These are phyloP conservation scores for Rachycentron canadum DNA, from an alignment of 2,797 vertebrate species.

Conservation along the genomic window DNA sequence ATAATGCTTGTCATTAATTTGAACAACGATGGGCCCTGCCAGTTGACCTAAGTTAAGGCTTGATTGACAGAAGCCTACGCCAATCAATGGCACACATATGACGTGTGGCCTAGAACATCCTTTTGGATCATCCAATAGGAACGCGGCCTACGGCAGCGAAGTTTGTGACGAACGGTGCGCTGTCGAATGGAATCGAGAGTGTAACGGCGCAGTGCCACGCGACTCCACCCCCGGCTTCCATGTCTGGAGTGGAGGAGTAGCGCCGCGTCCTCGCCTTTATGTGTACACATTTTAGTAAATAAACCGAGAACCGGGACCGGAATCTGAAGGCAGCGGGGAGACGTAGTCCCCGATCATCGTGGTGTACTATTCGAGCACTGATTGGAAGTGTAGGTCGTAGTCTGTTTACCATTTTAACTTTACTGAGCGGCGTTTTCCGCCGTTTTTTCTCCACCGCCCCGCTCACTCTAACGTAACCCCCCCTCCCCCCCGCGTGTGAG, in stretches of 20 bases:
- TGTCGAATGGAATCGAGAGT: constrained; percentile 75
- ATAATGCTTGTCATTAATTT: constrained; percentile 50
- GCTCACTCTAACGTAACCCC: constrained; percentile 71
- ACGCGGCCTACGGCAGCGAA: constrained; percentile 1
- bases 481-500: constrained; percentile 78
- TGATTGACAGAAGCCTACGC: constrained; percentile 69
- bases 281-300: constrained; percentile 83
- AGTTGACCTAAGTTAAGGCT: background rate
- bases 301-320: constrained; percentile 62
- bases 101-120: constrained; percentile 64
- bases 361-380: constrained; percentile 53
- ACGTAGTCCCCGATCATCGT: constrained; percentile 11
- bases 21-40: constrained; percentile 38
- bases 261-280: constrained; percentile 77
- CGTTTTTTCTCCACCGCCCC: constrained; percentile 79
- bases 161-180: constrained; percentile 27
- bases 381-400: constrained; percentile 60
- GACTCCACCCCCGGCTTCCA: constrained; percentile 85
- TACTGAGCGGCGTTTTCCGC: constrained; percentile 85
- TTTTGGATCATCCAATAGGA: constrained; percentile 69
- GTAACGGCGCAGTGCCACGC: constrained; percentile 79
- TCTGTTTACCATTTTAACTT: constrained; percentile 86
- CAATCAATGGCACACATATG: constrained; percentile 62
- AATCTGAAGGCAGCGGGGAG: constrained; percentile 38
- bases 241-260: constrained; percentile 84